phyloP scores from a whole-genome alignment of 2,113 vertebrate genomes.

The Ceuthmochares aereus region DNA sequence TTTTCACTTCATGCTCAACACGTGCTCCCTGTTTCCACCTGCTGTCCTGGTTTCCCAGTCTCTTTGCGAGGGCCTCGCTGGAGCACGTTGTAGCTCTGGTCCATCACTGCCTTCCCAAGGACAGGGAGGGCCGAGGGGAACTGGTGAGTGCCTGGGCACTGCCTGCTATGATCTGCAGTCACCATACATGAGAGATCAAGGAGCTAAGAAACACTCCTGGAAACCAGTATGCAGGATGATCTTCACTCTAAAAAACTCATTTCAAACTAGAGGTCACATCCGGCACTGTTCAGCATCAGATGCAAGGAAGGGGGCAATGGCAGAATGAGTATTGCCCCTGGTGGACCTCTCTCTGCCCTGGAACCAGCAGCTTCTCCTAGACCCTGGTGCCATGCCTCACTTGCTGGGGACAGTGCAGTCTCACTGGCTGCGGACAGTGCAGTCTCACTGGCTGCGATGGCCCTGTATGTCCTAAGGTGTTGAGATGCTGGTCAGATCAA shows the following conservation, averaged over 20 bases:
- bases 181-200: fast-evolving
- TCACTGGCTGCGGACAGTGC: too few species aligned
- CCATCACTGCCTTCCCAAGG: background rate
- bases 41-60: background rate
- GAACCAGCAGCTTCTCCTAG: background rate
- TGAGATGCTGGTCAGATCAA: background rate
- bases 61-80: background rate
- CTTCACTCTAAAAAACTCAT: background rate
- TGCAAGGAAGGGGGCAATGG: background rate
- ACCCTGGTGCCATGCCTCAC: background rate
- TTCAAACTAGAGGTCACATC: background rate
- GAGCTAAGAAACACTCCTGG: background rate
- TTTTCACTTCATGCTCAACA: background rate
- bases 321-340: background rate
- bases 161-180: too few species aligned
- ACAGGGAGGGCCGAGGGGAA: fast-evolving
- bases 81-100: fast-evolving
- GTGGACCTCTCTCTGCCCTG: background rate
- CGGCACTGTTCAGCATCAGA: background rate
- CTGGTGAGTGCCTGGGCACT: background rate
- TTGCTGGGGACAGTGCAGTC: background rate
- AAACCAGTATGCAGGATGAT: background rate
- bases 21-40: background rate
- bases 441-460: fast-evolving
- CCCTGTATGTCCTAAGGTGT: fast-evolving